phyloP scores from a whole-genome alignment of 2,888 invertebrate genomes.

The Caenorhabditis sp. region DNA sequence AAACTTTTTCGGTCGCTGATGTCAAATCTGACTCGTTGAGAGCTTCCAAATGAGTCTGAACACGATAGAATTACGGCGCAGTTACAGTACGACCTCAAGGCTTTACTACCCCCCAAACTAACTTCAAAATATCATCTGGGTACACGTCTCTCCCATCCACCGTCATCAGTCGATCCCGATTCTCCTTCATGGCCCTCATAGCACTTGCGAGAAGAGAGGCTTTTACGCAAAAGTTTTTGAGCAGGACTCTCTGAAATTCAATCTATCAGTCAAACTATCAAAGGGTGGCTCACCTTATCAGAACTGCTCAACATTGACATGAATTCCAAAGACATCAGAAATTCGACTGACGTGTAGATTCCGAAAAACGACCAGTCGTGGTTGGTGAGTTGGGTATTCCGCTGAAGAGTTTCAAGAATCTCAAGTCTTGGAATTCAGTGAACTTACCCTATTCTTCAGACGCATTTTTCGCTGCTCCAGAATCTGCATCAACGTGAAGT shows the following conservation, averaged over 20 bases:
- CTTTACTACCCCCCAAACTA: too few relatives aligned
- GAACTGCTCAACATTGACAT: background rate
- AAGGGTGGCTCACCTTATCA: too few relatives aligned
- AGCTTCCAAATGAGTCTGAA: too few relatives aligned
- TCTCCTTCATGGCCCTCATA: slow-evolving; percentile 30
- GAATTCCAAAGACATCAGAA: slow-evolving; percentile 23
- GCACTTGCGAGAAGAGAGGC: slow-evolving; percentile 40
- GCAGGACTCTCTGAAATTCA: slow-evolving; percentile 24
- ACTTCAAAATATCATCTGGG: slow-evolving; percentile 29
- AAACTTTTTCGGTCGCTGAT: too few relatives aligned
- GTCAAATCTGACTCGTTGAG: too few relatives aligned
- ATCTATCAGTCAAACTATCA: too few relatives aligned
- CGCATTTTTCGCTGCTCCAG: slow-evolving; percentile 26
- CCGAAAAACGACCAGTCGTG: slow-evolving; percentile 52
- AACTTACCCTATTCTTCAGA: slow-evolving; percentile 26
- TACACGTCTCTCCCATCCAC: slow-evolving; percentile 33
- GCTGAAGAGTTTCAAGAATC: slow-evolving; percentile 12
- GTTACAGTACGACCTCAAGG: too few relatives aligned
- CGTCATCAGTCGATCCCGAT: slow-evolving; percentile 28
- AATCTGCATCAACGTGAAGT: slow-evolving; percentile 14
- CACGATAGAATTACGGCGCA: too few relatives aligned
- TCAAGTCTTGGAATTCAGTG: background rate
- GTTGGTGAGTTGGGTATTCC: background rate
- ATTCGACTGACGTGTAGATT: slow-evolving; percentile 43
- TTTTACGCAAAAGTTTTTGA: slow-evolving; percentile 33